phyloP scores from a whole-genome alignment of 2,113 vertebrate species.

The Dipodomys stephensi region DNA sequence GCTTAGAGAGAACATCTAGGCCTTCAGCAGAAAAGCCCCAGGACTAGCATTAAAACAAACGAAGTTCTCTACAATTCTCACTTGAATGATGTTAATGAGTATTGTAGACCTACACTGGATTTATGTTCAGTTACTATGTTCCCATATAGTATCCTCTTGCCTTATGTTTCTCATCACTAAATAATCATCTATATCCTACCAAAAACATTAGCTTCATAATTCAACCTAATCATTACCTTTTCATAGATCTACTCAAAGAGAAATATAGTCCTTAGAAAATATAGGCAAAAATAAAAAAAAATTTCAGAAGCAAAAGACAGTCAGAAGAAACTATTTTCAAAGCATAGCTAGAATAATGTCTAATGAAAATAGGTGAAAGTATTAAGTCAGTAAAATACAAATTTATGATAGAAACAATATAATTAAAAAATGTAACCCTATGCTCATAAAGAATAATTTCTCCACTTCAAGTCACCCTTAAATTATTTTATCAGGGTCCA shows the following conservation, averaged over 20 bases:
- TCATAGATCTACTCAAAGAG: neutral
- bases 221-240: slow-evolving; percentile 13
- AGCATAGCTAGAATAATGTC: neutral
- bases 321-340: neutral
- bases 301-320: slow-evolving; percentile 39
- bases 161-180: slow-evolving; percentile 32
- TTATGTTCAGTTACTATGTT: neutral
- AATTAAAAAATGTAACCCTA: neutral
- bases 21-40: too few species aligned
- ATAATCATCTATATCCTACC: neutral
- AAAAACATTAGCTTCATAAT: neutral
- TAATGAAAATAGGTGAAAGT: neutral
- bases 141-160: neutral
- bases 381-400: neutral
- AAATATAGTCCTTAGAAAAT: neutral
- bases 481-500: slow-evolving; percentile 22
- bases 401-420: neutral
- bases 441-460: neutral
- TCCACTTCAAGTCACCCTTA: neutral
- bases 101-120: neutral
- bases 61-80: too few species aligned
- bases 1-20: too few species aligned
- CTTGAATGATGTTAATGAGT: neutral
- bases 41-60: too few species aligned
- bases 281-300: neutral